These are phyloP conservation scores for Epinephelus moara DNA, from an alignment of 2,113 vertebrate species.

Conservation along the genomic window DNA sequence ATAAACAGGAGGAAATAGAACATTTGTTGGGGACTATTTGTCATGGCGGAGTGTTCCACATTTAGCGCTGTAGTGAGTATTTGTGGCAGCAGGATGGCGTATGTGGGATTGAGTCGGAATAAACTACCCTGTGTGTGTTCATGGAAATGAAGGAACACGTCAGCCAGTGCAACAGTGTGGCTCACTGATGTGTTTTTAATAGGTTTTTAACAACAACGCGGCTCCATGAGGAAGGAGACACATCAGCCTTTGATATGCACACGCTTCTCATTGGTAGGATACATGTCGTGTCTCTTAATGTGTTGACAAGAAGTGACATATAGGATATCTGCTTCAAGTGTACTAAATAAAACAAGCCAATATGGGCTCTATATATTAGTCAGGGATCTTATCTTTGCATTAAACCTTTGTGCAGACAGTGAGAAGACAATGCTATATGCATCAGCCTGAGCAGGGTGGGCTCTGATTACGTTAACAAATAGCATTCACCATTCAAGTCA, in stretches of 20 bases:
- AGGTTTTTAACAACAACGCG: background rate
- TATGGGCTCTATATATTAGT: background rate
- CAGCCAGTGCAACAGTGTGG: background rate
- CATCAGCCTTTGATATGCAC: background rate
- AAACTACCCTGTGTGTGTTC: background rate
- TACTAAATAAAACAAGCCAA: background rate
- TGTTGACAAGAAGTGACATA: background rate
- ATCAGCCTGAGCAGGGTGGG: slow-evolving; percentile 22
- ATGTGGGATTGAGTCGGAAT: background rate
- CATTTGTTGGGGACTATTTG: no score
- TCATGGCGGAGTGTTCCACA: no score
- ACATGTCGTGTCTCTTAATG: background rate
- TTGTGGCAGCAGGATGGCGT: background rate
- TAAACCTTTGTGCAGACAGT: slow-evolving; percentile 28
- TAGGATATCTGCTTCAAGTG: background rate
- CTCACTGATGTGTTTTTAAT: no score
- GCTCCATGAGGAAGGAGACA: background rate
- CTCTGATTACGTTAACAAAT: slow-evolving; percentile 85
- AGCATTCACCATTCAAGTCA: slow-evolving; percentile 83
- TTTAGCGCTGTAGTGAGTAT: background rate
- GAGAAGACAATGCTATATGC: slow-evolving; percentile 30
- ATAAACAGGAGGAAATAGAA: no score
- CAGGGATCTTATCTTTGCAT: slow-evolving; percentile 29
- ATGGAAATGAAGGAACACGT: background rate
- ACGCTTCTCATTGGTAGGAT: background rate